These are phyloP conservation scores for Stegodyphus dumicola DNA, from an alignment of 1,140 invertebrate species.

Conservation along the genomic window DNA sequence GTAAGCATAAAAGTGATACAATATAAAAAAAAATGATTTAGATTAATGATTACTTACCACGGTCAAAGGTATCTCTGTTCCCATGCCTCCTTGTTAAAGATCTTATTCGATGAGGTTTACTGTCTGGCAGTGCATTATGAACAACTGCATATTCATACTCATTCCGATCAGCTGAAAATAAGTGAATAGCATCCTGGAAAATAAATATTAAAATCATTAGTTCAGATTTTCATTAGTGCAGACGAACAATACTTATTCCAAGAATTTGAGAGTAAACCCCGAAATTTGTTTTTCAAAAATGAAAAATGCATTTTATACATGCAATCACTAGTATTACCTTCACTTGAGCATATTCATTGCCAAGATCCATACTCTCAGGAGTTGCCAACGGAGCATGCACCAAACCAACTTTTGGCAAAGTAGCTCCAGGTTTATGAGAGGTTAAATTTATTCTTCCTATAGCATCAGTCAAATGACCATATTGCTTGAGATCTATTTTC, in stretches of 20 bases:
- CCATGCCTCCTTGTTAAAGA: slow-evolving; percentile 56
- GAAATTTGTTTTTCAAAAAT: not conserved
- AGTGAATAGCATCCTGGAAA: slow-evolving; percentile 74
- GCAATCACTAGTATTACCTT: slow-evolving; percentile 55
- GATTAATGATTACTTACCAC: slow-evolving; percentile 33
- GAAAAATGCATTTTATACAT: not conserved
- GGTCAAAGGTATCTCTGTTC: slow-evolving; percentile 59
- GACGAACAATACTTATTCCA: no score
- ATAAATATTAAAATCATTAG: not conserved
- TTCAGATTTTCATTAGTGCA: no score
- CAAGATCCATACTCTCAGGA: slow-evolving; percentile 82
- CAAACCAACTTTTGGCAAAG: slow-evolving; percentile 67
- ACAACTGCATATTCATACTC: slow-evolving; percentile 66
- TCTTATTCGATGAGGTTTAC: slow-evolving; percentile 62
- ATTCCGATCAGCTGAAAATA: slow-evolving; percentile 70
- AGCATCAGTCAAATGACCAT: slow-evolving; percentile 87
- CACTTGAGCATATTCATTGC: slow-evolving; percentile 76
- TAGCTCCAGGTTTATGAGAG: slow-evolving; percentile 54
- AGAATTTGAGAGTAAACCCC: no score
- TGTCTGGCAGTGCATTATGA: slow-evolving; percentile 64
- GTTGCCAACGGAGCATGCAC: slow-evolving; percentile 83
- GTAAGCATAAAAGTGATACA: not conserved
- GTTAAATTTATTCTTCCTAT: slow-evolving; percentile 79
- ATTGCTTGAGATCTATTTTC: slow-evolving; percentile 90
- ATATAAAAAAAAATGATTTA: not conserved